Evolutionary conservation across 1,140 invertebrate species (phyloP), one percentile per base, ranked within the genome.

Genomic region (Tetranychus cinnabarinus): DNA sequence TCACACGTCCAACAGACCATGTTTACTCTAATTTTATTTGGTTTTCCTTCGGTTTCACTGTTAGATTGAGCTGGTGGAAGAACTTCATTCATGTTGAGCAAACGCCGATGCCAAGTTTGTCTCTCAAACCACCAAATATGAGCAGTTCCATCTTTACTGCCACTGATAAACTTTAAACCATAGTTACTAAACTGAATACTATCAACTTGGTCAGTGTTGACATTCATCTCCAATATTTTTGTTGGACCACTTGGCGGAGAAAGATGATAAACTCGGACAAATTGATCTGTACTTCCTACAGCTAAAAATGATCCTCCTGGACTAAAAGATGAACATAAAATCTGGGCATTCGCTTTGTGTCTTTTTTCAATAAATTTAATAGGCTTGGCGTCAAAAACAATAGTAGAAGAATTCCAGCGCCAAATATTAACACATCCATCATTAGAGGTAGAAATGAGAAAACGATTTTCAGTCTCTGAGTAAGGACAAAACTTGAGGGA

Each of bases 381-480:
- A 3, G 90, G 88, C 70, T 85, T 87, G 36, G 81, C 75, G 73
- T 74, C 70, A 65, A 78, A 78, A 46, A 64, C 63, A 57, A 69
- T 69, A 39, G 69, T 76, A 4, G 47, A 61, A 5, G 66, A 65
- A 67, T 75, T 72, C 69, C 71, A 80, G 37, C 71, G 80, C 89
- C 92, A 97, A 75, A 98, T 97, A 36, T 89, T 89, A 59, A 97
- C 87, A 34, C 86, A 91, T 35, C 92, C 92, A 77, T 98, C 93
- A 12, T 85, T 89, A 66, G 89, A 89, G 3, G 91, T 95, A 8
- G 89, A 92, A 13, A 89, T 83, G 50, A 97, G 77, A 72, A 89
- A 93, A 59, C 83, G 79, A 13, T 62, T 61, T 36, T 65, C 61
- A 36, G 56, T 31, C 2, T 42, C 57, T 8, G 37, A 59, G 34